Conservation (phyloP, 2,888 invertebrate genomes). For the Lasioglossum malachurum region DNA sequence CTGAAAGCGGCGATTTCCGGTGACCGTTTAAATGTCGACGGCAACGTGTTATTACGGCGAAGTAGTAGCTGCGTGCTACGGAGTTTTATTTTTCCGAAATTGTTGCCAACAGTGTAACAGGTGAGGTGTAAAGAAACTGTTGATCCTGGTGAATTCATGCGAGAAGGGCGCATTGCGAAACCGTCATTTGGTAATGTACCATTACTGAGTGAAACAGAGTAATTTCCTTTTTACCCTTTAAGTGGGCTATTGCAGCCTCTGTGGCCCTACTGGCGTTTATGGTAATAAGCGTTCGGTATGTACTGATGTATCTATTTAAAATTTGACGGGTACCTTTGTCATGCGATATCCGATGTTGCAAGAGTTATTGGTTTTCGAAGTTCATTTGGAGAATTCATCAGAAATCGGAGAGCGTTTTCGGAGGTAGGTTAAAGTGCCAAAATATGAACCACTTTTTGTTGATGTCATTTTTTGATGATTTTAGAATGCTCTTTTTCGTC, state of each 20-base stretch:
- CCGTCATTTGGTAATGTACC: not conserved
- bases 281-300: not conserved
- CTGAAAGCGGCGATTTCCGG: constrained; percentile 2
- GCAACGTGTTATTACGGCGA: constrained; percentile 8
- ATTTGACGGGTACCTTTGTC: not conserved
- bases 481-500: too few species aligned
- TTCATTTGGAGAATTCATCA: too few species aligned
- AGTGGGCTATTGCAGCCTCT: not conserved
- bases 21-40: not conserved
- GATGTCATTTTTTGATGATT: too few species aligned
- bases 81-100: not conserved
- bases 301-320: not conserved
- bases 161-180: not conserved
- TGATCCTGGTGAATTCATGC: not conserved
- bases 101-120: not conserved
- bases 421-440: not conserved
- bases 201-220: not conserved
- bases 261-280: not conserved
- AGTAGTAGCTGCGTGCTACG: not conserved
- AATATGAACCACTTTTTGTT: too few species aligned
- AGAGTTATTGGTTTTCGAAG: too few species aligned
- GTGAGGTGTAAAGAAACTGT: constrained; percentile 9
- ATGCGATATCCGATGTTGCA: not conserved
- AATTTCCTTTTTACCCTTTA: not conserved
- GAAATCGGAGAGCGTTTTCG: not conserved